phyloP scores from a whole-genome alignment of 2,113 vertebrate species.

The Oxyruncus cristatus region DNA sequence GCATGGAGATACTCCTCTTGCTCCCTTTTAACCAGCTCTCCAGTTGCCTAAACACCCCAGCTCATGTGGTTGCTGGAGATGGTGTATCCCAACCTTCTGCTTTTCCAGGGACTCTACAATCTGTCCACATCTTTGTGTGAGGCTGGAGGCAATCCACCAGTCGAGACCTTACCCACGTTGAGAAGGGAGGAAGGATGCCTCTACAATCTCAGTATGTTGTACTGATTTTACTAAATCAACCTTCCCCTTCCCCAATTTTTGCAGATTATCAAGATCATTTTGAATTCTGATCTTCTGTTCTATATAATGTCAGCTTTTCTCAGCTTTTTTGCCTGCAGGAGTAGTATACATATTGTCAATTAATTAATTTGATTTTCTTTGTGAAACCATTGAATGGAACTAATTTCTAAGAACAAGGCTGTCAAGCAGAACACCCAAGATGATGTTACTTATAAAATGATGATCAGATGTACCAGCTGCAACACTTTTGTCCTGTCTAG shows the following conservation, averaged over 20 bases:
- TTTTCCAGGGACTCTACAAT: not conserved
- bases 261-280: not conserved
- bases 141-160: not conserved
- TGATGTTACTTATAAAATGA: not conserved
- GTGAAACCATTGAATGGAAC: not conserved
- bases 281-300: not conserved
- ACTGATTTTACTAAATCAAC: not conserved
- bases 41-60: not conserved
- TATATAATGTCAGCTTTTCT: not conserved
- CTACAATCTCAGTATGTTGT: not conserved
- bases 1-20: not conserved
- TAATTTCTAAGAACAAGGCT: not conserved
- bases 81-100: not conserved
- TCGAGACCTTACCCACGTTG: not conserved
- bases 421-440: not conserved
- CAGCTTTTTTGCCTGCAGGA: not conserved
- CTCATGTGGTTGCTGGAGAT: not conserved
- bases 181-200: not conserved
- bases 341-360: not conserved
- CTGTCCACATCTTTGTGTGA: not conserved
- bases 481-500: not conserved
- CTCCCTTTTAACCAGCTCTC: not conserved
- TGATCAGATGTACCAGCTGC: not conserved
- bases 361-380: not conserved
- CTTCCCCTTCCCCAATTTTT: not conserved